Evolutionary conservation across 2,113 vertebrate species (phyloP).

Genomic region (Prochilodus magdalenae): DNA sequence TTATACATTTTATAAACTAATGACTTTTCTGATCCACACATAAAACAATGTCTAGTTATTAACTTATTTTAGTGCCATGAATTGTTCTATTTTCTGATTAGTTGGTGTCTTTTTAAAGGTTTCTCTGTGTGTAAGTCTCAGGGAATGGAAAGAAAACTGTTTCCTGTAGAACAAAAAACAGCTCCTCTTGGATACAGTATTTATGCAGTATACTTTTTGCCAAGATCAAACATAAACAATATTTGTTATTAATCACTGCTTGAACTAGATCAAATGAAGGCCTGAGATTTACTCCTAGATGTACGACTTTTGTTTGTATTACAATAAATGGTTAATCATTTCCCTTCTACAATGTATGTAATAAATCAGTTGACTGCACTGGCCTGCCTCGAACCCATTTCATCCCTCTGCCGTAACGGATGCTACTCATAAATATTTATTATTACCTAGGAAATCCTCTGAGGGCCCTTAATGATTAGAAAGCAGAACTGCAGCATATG

Average conservation of each 20-base stretch:
- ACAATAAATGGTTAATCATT: background rate
- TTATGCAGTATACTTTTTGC: background rate
- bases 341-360: background rate
- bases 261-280: background rate
- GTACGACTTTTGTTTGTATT: background rate
- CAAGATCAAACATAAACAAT: slow-evolving; percentile 10
- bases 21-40: background rate
- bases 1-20: background rate
- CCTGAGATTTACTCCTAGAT: background rate
- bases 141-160: background rate
- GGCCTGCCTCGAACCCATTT: slow-evolving; percentile 15
- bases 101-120: background rate
- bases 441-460: slow-evolving; percentile 24
- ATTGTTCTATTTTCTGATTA: background rate
- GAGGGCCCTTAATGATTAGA: background rate
- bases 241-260: background rate
- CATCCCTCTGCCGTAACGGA: background rate
- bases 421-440: slow-evolving; percentile 21
- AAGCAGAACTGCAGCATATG: background rate
- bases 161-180: background rate
- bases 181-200: background rate
- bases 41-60: background rate
- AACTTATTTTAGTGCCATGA: background rate
- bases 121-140: background rate
- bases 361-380: slow-evolving; percentile 14